Conservation (phyloP, 2,888 invertebrate genomes). For the Drosophila hawaiiensis region DNA sequence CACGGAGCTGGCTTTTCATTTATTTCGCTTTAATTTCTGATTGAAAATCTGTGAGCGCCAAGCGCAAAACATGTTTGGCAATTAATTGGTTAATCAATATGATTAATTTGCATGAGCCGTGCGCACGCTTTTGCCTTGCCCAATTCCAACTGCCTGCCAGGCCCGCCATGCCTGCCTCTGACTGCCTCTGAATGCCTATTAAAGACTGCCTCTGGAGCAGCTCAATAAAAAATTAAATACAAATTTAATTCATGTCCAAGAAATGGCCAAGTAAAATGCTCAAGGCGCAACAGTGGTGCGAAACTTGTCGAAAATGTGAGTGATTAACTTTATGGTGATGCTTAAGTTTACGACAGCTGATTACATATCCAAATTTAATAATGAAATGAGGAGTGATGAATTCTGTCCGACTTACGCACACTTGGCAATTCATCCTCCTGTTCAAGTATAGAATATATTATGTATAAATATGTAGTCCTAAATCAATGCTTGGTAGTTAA, state of each 20-base stretch:
- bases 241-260: conserved; percentile 29
- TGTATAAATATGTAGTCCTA: background rate
- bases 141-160: background rate
- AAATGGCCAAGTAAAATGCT: conserved; percentile 21
- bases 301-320: background rate
- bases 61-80: conserved; percentile 70
- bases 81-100: conserved; percentile 78
- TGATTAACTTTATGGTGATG: background rate
- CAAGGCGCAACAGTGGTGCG: conserved; percentile 17
- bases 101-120: conserved; percentile 74
- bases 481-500: background rate
- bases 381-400: background rate
- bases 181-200: background rate
- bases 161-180: background rate
- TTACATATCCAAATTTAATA: background rate
- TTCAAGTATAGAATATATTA: background rate
- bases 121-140: conserved; percentile 53
- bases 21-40: conserved; percentile 69
- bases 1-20: conserved; percentile 39
- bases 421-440: background rate
- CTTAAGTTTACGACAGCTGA: background rate
- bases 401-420: too few species aligned
- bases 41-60: conserved; percentile 66
- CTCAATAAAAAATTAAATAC: conserved; percentile 7
- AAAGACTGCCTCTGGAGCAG: conserved; percentile 6